Base-by-base conservation (phyloP, 2,797 vertebrate species). In the Eutrigla gurnardus region DNA sequence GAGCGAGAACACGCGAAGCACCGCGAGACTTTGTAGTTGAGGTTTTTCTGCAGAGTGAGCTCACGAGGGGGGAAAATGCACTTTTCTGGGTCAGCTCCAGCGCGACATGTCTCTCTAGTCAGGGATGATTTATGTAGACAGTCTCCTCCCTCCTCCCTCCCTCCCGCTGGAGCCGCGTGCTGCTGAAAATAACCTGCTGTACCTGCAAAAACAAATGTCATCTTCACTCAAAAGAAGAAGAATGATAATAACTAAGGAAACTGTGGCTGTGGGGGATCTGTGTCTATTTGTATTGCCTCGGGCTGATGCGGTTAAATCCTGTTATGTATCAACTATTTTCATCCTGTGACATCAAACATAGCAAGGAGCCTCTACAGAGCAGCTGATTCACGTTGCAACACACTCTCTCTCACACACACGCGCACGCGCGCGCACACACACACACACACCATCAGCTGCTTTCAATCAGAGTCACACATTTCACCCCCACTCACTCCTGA, bases 21-120 rank as follows among this genome's bases (percentile, higher is more conserved):
- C 14, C 92, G 93, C 93, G 93, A 93, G 91, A 91, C 11, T 85
- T 88, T 0, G 50, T 0, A 2, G 17, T 15, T 32, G 17, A 25
- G 36, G n/a, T 25, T 54, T 73, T 83, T 82, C 80, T 80, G 89
- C 85, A 84, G 79, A 57, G 77, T 78, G 81, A 86, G 82, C 84
- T 84, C 79, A 75, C 62, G 71, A 57, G 54, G 50, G 75, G 57
- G 73, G 57, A 72, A 81, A 79, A 54, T 37, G 60, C 75, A 73
- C 73, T 80, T 90, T 92, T 93, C 89, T 93, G 86, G 91, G 90
- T 91, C 91, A 91, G 17, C 71, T 79, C 75, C 81, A 64, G 60
- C 62, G 61, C 7, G 80, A 83, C 78, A 45, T 75, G 84, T 79
- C 87, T 80, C 59, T 37, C 25, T 45, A 13, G 63, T 79, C 45